phyloP scores from a whole-genome alignment of 1,140 invertebrate species.

The Drosophila orosa region DNA sequence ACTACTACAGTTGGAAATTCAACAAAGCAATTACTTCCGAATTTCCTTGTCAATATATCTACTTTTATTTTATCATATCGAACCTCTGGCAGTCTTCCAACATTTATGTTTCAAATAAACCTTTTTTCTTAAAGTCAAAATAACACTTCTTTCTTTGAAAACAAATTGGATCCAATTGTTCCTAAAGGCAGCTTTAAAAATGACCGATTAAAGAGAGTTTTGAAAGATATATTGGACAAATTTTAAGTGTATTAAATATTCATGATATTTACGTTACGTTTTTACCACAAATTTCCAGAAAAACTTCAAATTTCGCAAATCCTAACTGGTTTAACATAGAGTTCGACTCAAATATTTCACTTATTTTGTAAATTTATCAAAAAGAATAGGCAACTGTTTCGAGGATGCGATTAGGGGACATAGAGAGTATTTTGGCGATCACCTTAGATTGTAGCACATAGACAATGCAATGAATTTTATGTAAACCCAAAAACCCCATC shows the following conservation, averaged over 20 bases:
- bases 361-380: conserved; percentile 30
- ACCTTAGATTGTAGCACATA: conserved; percentile 26
- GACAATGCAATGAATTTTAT: conserved; percentile 65
- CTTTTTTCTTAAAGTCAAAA: background rate
- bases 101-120: background rate
- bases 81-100: background rate
- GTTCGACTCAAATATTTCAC: conserved; percentile 11
- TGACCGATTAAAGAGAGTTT: too few species aligned
- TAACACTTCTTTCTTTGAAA: background rate
- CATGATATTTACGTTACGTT: background rate
- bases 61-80: background rate
- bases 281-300: background rate
- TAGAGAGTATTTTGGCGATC: conserved; percentile 17
- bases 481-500: conserved; percentile 21
- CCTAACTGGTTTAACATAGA: background rate
- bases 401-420: background rate
- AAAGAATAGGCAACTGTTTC: conserved; percentile 22
- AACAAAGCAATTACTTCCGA: background rate
- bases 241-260: background rate
- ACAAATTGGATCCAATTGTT: background rate
- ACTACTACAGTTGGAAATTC: too few species aligned
- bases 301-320: conserved; percentile 4
- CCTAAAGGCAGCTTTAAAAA: background rate
- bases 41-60: background rate
- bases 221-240: background rate